Evolutionary conservation across 2,797 vertebrate genomes (phyloP).

Genomic region (Sebastes itinus): DNA sequence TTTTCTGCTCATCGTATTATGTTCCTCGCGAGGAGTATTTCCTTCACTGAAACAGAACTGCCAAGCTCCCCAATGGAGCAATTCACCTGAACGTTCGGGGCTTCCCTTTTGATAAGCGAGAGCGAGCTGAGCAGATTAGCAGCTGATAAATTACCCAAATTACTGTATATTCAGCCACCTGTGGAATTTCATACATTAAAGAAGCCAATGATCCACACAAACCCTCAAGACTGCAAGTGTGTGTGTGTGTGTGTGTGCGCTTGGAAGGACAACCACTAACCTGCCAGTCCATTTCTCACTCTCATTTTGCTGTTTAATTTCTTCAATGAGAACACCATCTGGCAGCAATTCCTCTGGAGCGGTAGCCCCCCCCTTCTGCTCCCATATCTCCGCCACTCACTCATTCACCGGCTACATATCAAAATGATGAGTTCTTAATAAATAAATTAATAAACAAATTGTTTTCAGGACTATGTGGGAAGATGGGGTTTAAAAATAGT

Average conservation of each 20-base stretch:
- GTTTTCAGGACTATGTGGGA: background rate
- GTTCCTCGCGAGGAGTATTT: conserved; percentile 45
- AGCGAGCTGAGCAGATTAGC: conserved; percentile 36
- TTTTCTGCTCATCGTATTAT: conserved; percentile 55
- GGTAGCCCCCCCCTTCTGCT: conserved; percentile 18
- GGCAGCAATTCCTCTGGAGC: conserved; percentile 61
- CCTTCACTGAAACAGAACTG: conserved; percentile 39
- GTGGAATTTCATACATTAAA: conserved; percentile 32
- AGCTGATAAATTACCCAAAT: conserved; percentile 46
- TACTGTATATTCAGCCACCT: conserved; percentile 25
- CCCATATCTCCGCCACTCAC: background rate
- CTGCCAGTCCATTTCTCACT: conserved; percentile 43
- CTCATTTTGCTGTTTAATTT: conserved; percentile 66
- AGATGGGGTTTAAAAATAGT: background rate
- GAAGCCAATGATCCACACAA: conserved; percentile 13
- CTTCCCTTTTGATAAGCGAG: conserved; percentile 30
- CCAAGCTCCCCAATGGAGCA: conserved; percentile 21
- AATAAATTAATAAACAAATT: background rate
- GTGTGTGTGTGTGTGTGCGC: background rate
- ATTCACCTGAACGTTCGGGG: conserved; percentile 22
- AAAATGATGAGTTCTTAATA: conserved; percentile 13
- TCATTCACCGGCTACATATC: background rate
- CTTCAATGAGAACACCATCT: conserved; percentile 71
- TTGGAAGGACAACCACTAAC: conserved; percentile 13
- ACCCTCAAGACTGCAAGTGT: background rate